Percentiles rank a stretch among this genome's conserved stretches.
phyloP scores from a whole-genome alignment of 2,113 vertebrate genomes.

The Neodon shergylaensis region DNA sequence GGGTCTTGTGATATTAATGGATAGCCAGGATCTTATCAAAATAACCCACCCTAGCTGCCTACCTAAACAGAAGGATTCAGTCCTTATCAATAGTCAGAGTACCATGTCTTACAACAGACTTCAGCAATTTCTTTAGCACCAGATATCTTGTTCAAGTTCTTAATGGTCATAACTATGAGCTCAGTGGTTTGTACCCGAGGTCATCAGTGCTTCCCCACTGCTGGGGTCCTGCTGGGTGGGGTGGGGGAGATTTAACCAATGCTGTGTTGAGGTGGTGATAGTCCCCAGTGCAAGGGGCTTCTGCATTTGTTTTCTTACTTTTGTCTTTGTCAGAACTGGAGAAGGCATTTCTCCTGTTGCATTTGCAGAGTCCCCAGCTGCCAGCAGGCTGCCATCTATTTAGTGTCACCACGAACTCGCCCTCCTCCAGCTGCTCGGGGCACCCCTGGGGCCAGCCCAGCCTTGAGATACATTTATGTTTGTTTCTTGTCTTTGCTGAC shows the following conservation, averaged over 20 bases:
- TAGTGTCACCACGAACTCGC: not conserved
- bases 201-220: not conserved
- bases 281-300: not conserved
- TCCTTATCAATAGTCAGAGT: not conserved
- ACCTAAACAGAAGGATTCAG: not conserved
- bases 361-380: not conserved
- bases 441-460: not conserved
- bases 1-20: not conserved
- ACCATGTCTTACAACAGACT: not conserved
- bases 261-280: not conserved
- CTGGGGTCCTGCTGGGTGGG: not conserved
- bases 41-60: not conserved
- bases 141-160: not conserved
- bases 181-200: not conserved
- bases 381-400: not conserved
- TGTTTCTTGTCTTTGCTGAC: constrained; percentile 10
- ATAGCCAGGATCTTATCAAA: not conserved
- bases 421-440: not conserved
- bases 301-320: not conserved
- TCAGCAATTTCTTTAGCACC: not conserved
- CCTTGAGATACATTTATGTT: not conserved
- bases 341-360: not conserved
- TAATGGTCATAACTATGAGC: not conserved
- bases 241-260: not conserved
- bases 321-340: not conserved